Evolutionary conservation across 2,797 vertebrate species (phyloP).

Genomic region (Helicolenus hilgendorfi): DNA sequence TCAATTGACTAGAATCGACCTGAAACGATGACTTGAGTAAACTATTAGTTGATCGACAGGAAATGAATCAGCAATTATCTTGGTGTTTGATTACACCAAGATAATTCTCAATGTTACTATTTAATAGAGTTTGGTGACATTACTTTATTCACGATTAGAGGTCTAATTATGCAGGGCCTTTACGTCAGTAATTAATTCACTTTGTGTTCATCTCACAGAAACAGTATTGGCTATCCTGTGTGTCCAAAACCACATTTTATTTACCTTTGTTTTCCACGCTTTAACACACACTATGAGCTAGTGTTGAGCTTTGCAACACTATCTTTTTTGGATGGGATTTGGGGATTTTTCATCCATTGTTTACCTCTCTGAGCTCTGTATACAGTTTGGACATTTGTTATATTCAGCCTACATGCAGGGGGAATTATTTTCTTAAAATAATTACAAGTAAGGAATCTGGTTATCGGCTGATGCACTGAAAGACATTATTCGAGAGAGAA

Average conservation of each 20-base stretch:
- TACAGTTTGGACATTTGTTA: not conserved
- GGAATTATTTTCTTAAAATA: not conserved
- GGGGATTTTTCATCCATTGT: not conserved
- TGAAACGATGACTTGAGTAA: not conserved
- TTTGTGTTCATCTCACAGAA: not conserved
- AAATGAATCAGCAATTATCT: not conserved
- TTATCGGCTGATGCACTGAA: not conserved
- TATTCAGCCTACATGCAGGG: too few species aligned
- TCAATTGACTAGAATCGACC: not conserved
- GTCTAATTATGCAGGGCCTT: not conserved
- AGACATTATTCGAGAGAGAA: not conserved
- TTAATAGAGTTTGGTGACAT: not conserved
- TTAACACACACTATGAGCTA: not conserved
- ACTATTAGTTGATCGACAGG: not conserved
- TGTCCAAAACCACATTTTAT: not conserved
- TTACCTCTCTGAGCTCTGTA: not conserved
- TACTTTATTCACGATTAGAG: not conserved
- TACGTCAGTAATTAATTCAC: not conserved
- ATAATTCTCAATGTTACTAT: too few species aligned
- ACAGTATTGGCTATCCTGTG: not conserved
- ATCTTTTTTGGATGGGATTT: not conserved
- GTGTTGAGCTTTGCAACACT: not conserved
- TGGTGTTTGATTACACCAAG: not conserved
- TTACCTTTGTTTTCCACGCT: not conserved
- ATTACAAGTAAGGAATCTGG: not conserved